These are phyloP conservation scores for Zosterops hypoxanthus DNA, from an alignment of 2,113 vertebrate species.

Conservation along the genomic window DNA sequence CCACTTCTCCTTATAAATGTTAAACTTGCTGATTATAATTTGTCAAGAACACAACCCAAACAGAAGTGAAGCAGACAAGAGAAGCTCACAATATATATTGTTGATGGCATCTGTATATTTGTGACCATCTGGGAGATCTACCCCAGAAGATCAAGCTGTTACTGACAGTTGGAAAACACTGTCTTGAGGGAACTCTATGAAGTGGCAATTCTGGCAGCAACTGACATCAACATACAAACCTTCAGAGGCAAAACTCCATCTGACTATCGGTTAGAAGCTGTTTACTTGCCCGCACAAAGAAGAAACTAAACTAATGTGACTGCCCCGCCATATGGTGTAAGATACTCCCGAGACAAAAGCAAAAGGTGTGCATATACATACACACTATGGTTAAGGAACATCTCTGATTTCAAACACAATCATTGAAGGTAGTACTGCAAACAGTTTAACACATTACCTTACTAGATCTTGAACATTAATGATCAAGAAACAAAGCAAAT, in stretches of 20 bases:
- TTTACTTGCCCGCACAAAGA: slow-evolving; percentile 21
- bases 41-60: background rate
- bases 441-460: background rate
- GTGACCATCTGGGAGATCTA: slow-evolving; percentile 19
- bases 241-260: slow-evolving; percentile 28
- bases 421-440: background rate
- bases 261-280: slow-evolving; percentile 23
- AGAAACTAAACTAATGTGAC: slow-evolving; percentile 38
- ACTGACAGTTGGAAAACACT: background rate
- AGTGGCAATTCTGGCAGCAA: slow-evolving; percentile 44
- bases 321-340: slow-evolving; percentile 16
- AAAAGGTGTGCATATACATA: background rate
- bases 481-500: background rate
- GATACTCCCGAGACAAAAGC: background rate
- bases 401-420: background rate
- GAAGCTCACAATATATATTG: background rate
- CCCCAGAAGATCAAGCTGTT: background rate
- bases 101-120: slow-evolving; percentile 6
- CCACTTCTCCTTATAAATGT: background rate
- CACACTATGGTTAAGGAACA: background rate
- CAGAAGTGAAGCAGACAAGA: background rate
- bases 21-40: background rate
- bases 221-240: slow-evolving; percentile 23
- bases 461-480: background rate
- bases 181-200: background rate